Base-by-base conservation (phyloP, 2,888 invertebrate genomes). In the Oeneis ivallda region DNA sequence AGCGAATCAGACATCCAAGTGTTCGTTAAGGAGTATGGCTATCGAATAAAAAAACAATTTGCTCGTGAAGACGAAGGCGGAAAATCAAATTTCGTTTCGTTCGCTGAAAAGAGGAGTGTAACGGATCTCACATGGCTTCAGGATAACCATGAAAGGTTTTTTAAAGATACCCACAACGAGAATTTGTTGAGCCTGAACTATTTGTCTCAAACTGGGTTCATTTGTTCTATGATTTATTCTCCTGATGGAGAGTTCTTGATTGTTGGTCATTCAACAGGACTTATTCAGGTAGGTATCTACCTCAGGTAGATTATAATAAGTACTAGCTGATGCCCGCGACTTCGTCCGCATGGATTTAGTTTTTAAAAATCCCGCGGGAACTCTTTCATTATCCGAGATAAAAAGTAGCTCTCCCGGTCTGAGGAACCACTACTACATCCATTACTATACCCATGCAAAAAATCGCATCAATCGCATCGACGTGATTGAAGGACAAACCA, bases 221-320 rank as follows among this genome's bases (percentile, higher is more conserved):
- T 92, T 50, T 74, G 70, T 17, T 81, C 80, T 58, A 83, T 92
- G 72, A 75, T 82, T 47, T 93, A 85, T 74, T 81, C 89, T 15
- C 81, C 85, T 0, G 81, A 86, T 63, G 93, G 93, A 5, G 78
- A 83, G n/a, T 66, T 72, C 49, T 70, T 94, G 62, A 83, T 92
- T 17, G 82, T 87, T n/a, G 88, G 91, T 7, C 92, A 92, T 75
- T 92, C 93, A 15, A 82, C 87, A 52, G 93, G 93, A n/a, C 75
- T 87, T 59, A 88, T 93, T 73, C 93, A 93, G 89, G 93, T 93
- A 77, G 7, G n/a, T 41, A 41, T 9, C n/a, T n/a, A n/a, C n/a
- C n/a, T n/a, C n/a, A n/a, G n/a, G n/a, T n/a, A n/a, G n/a, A n/a
- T n/a, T n/a, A n/a, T n/a, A n/a, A n/a, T n/a, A n/a, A n/a, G n/a